phyloP scores from a whole-genome alignment of 1,140 invertebrate genomes.

The Bursaphelenchus mucronatus region DNA sequence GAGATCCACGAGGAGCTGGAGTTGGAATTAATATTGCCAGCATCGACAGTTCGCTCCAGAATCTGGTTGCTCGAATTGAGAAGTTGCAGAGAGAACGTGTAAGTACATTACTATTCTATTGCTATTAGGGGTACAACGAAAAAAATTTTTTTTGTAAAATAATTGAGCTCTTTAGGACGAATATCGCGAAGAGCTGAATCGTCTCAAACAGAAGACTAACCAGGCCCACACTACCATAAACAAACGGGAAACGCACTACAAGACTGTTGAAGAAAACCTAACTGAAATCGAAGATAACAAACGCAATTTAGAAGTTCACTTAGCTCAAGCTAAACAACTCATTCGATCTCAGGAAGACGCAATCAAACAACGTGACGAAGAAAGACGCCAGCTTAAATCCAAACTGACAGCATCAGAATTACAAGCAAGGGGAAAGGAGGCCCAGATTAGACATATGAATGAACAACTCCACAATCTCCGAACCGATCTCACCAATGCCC shows the following conservation, averaged over 20 bases:
- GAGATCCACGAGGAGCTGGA: slow-evolving; percentile 10
- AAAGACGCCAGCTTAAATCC: slow-evolving; percentile 56
- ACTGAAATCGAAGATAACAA: slow-evolving; percentile 56
- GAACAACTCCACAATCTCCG: slow-evolving; percentile 60
- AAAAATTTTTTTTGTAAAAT: slow-evolving; percentile 30
- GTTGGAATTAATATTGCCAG: slow-evolving; percentile 35
- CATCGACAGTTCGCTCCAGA: slow-evolving; percentile 52
- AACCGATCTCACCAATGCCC: slow-evolving; percentile 54
- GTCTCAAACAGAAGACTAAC: slow-evolving; percentile 54
- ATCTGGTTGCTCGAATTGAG: slow-evolving; percentile 50
- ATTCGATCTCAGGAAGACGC: slow-evolving; percentile 60
- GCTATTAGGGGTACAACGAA: slow-evolving; percentile 1
- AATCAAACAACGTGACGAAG: slow-evolving; percentile 55
- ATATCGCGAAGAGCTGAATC: slow-evolving; percentile 56
- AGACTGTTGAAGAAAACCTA: slow-evolving; percentile 57
- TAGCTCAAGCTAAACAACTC: slow-evolving; percentile 54
- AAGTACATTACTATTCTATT: too few species aligned
- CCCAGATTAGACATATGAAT: slow-evolving; percentile 59
- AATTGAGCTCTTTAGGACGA: slow-evolving; percentile 47
- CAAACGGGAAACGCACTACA: slow-evolving; percentile 54
- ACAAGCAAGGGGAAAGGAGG: slow-evolving; percentile 58
- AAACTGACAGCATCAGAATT: slow-evolving; percentile 58
- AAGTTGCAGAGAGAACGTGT: slow-evolving; percentile 53
- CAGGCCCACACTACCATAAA: slow-evolving; percentile 56
- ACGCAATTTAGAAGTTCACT: slow-evolving; percentile 51